Evolutionary conservation across 1,140 invertebrate genomes (phyloP).

Genomic region (Caenorhabditis tropicalis): DNA sequence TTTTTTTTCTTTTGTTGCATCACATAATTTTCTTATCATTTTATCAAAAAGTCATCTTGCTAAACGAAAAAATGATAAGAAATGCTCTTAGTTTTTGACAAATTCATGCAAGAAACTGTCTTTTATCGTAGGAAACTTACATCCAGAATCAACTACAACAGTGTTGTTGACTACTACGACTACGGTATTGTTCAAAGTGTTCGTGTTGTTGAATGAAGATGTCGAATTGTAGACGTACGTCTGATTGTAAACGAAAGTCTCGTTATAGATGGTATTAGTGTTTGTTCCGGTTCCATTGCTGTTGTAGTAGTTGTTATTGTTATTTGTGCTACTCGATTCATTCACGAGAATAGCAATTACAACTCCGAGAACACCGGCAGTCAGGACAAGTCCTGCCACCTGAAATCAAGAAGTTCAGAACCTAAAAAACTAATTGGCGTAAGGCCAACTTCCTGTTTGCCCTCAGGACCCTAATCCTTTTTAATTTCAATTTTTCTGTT

Average conservation of each 20-base stretch:
- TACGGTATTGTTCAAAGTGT: background rate
- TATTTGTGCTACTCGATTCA: conserved; percentile 5
- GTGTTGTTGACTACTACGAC: background rate
- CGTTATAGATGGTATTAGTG: conserved; percentile 14
- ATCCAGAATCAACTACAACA: background rate
- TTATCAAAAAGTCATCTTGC: conserved; percentile 12
- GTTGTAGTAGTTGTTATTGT: background rate
- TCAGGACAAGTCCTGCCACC: conserved; percentile 2
- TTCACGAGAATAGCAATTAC: conserved; percentile 46
- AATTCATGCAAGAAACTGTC: background rate
- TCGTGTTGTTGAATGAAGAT: background rate
- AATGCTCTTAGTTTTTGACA: background rate
- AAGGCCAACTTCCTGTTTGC: too few species aligned
- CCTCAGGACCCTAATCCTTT: too few species aligned
- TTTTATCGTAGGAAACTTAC: background rate
- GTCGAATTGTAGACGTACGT: background rate
- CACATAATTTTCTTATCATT: conserved; percentile 10
- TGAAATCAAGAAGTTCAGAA: background rate
- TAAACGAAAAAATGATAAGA: background rate
- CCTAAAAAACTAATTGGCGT: too few species aligned
- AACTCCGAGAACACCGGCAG: conserved; percentile 43
- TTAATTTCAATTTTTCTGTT: too few species aligned
- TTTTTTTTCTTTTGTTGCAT: conserved; percentile 6
- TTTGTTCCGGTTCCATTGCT: background rate
- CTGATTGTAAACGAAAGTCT: background rate